Evolutionary conservation across 2,888 invertebrate genomes (phyloP).

Genomic region (Bombyx huttoni): DNA sequence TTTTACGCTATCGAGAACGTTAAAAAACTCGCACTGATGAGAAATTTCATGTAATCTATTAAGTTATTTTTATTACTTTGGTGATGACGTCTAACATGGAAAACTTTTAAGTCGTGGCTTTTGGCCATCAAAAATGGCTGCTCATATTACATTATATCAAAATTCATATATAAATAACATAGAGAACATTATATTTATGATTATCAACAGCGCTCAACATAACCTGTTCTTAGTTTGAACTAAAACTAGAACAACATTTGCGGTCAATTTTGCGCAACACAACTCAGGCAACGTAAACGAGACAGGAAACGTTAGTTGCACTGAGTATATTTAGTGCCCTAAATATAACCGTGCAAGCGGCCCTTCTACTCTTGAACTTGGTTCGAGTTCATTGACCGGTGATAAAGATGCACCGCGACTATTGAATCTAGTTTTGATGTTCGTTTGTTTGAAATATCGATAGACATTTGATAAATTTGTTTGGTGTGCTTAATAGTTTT

Average conservation of each 20-base stretch:
- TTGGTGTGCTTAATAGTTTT: background rate
- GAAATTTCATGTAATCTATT: too few species aligned
- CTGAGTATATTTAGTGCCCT: slow-evolving; percentile 53
- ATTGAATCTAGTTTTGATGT: slow-evolving; percentile 3
- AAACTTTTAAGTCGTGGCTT: too few species aligned
- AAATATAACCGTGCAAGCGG: slow-evolving; percentile 55
- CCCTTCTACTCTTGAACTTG: slow-evolving; percentile 64
- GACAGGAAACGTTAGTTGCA: slow-evolving; percentile 35
- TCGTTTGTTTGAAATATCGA: background rate
- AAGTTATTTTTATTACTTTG: too few species aligned
- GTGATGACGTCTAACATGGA: too few species aligned
- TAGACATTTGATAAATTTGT: background rate
- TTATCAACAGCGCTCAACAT: background rate
- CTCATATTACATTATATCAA: too few species aligned
- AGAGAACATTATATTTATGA: too few species aligned
- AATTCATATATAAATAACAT: too few species aligned
- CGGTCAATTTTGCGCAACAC: slow-evolving; percentile 22
- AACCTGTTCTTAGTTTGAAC: background rate
- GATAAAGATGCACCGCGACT: slow-evolving; percentile 33
- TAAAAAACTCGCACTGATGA: too few species aligned
- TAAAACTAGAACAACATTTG: background rate
- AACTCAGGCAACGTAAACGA: slow-evolving; percentile 20
- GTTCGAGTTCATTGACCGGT: slow-evolving; percentile 44
- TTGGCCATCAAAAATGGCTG: too few species aligned
- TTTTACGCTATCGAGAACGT: too few species aligned